These are phyloP conservation scores for Otus scops DNA, from an alignment of 2,797 vertebrate genomes.

Conservation along the genomic window DNA sequence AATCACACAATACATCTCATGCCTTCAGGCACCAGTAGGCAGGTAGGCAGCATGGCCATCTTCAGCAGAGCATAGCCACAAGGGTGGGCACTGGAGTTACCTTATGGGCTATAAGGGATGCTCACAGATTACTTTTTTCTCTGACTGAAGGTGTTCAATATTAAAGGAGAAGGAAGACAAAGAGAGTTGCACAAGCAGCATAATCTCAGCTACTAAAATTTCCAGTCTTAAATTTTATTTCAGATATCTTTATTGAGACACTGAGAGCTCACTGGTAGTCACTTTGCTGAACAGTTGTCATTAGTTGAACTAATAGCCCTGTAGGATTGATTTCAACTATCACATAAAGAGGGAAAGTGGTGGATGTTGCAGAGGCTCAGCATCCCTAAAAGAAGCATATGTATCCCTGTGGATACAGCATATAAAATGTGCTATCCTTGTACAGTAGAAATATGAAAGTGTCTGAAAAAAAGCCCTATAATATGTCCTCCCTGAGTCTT, in stretches of 20 bases:
- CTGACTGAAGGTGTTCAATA: neutral
- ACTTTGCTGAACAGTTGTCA: neutral
- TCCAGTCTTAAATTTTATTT: neutral
- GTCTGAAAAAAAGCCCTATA: neutral
- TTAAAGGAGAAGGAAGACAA: neutral
- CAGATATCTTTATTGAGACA: neutral
- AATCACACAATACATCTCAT: neutral
- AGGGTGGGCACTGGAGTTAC: neutral
- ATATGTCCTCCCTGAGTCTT: neutral
- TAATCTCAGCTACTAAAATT: neutral
- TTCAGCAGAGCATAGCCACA: neutral
- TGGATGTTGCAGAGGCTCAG: neutral
- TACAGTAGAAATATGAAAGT: neutral
- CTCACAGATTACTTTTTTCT: neutral
- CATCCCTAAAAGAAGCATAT: neutral
- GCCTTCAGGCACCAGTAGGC: neutral
- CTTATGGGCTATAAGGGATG: neutral
- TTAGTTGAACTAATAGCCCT: neutral
- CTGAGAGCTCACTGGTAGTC: neutral
- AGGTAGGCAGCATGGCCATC: fast-evolving
- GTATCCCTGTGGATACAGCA: neutral
- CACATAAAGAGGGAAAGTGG: neutral
- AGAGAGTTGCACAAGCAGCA: neutral
- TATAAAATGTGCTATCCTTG: neutral
- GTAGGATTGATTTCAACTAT: neutral